phyloP scores from a whole-genome alignment of 2,888 invertebrate genomes.

The Yponomeuta malinellus region DNA sequence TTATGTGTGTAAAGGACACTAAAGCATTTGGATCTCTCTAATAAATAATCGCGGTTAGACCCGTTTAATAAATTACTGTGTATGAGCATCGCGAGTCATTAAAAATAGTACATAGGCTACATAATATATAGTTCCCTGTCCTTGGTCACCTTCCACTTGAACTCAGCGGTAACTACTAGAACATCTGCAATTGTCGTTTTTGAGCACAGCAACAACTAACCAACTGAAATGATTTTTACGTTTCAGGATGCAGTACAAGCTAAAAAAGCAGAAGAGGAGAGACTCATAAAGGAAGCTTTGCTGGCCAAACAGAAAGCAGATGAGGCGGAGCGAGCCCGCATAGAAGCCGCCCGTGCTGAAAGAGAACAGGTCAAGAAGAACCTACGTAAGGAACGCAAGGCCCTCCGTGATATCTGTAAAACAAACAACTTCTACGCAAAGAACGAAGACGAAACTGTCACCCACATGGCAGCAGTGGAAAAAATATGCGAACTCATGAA shows the following conservation, averaged over 20 bases:
- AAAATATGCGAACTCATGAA: constrained; percentile 90
- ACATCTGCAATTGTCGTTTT: background rate
- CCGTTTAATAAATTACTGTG: too few species aligned
- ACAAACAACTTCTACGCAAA: constrained; percentile 86
- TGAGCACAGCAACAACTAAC: background rate
- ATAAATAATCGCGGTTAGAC: too few species aligned
- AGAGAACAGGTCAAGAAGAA: constrained; percentile 90
- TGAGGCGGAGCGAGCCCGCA: constrained; percentile 86
- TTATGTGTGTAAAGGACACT: too few species aligned
- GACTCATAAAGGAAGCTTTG: constrained; percentile 82
- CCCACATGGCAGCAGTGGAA: constrained; percentile 94
- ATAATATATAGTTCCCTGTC: too few species aligned
- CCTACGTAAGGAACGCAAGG: constrained; percentile 90
- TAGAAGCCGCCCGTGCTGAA: constrained; percentile 89
- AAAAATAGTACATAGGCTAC: too few species aligned
- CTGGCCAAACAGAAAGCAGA: constrained; percentile 86
- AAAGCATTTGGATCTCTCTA: too few species aligned
- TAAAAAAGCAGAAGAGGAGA: constrained; percentile 88
- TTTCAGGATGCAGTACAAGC: constrained; percentile 85
- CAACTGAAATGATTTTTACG: background rate
- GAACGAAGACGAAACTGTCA: constrained; percentile 82
- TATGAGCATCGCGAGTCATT: too few species aligned
- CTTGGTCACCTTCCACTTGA: too few species aligned
- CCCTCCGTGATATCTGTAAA: constrained; percentile 86
- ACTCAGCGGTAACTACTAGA: too few species aligned